phyloP scores from a whole-genome alignment of 37 sponge, comb jelly and placozoan species.

The Mnemiopsis leidyi region DNA sequence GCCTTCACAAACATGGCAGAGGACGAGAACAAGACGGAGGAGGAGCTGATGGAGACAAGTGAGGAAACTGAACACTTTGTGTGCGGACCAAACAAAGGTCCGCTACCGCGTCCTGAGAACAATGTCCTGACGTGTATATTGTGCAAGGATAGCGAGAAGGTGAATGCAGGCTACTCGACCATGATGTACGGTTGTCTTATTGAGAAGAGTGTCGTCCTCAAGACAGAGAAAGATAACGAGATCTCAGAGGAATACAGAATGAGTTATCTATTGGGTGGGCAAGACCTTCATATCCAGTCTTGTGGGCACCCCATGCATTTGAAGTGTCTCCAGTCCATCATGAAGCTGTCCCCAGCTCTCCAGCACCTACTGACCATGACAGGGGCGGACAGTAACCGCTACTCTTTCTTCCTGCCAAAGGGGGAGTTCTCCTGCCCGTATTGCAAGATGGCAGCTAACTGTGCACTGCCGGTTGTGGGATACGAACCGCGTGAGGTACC shows the following conservation, averaged over 20 bases:
- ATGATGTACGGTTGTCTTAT: slow-evolving; percentile 62
- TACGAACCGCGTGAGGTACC: background rate
- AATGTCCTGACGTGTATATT: background rate
- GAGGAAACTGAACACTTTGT: background rate
- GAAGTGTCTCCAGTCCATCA: slow-evolving; percentile 52
- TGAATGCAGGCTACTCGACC: background rate
- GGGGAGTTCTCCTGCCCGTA: slow-evolving; percentile 50
- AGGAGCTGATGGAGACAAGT: background rate
- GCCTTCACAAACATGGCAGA: background rate
- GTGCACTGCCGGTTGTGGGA: slow-evolving; percentile 38
- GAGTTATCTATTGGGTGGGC: slow-evolving; percentile 16
- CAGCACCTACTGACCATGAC: slow-evolving; percentile 36
- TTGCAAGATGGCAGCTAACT: slow-evolving; percentile 59
- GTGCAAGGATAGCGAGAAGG: slow-evolving; percentile 61
- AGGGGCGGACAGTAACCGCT: background rate
- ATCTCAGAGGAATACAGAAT: slow-evolving; percentile 32
- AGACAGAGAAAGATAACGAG: slow-evolving; percentile 13
- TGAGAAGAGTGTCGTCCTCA: slow-evolving; percentile 49
- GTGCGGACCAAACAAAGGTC: slow-evolving; percentile 55
- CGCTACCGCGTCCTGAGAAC: slow-evolving; percentile 20
- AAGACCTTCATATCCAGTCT: slow-evolving; percentile 63
- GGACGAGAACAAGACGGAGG: slow-evolving; percentile 10
- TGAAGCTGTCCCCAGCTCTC: background rate
- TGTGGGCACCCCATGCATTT: slow-evolving; percentile 47
- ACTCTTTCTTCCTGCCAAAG: background rate